phyloP scores from a whole-genome alignment of 2,113 vertebrate genomes.

The Oreochromis aureus region DNA sequence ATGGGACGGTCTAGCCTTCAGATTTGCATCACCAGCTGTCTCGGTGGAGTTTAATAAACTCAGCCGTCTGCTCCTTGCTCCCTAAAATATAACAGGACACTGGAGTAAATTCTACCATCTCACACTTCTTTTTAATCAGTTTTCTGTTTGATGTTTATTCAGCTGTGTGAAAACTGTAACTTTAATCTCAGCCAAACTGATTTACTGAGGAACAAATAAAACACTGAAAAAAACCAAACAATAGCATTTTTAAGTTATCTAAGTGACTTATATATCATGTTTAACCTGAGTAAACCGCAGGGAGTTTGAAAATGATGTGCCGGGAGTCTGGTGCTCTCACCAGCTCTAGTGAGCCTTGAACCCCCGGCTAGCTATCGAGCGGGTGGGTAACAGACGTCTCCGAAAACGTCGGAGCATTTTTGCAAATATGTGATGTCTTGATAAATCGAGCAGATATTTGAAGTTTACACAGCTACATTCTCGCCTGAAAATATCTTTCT shows the following conservation, averaged over 20 bases:
- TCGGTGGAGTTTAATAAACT: background rate
- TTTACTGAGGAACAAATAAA: background rate
- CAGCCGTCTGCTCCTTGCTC: background rate
- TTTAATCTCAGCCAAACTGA: background rate
- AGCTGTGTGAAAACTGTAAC: background rate
- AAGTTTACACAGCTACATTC: background rate
- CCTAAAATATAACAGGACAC: background rate
- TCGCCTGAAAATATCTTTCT: background rate
- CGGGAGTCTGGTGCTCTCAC: rapidly evolving
- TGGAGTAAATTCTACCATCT: background rate
- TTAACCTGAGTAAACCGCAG: background rate
- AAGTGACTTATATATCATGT: background rate
- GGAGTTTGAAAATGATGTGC: background rate
- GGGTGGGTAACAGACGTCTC: background rate
- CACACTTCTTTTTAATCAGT: background rate
- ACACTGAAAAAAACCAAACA: background rate
- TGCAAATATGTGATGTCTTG: background rate
- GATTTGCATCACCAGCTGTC: background rate
- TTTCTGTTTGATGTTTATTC: background rate
- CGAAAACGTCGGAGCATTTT: rapidly evolving
- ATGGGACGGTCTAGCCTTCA: background rate
- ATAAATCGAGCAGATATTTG: background rate
- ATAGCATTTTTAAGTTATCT: background rate
- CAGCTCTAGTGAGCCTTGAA: background rate
- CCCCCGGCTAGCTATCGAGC: background rate